Evolutionary conservation across 2,113 vertebrate genomes (phyloP).

Genomic region (Zonotrichia leucophrys): DNA sequence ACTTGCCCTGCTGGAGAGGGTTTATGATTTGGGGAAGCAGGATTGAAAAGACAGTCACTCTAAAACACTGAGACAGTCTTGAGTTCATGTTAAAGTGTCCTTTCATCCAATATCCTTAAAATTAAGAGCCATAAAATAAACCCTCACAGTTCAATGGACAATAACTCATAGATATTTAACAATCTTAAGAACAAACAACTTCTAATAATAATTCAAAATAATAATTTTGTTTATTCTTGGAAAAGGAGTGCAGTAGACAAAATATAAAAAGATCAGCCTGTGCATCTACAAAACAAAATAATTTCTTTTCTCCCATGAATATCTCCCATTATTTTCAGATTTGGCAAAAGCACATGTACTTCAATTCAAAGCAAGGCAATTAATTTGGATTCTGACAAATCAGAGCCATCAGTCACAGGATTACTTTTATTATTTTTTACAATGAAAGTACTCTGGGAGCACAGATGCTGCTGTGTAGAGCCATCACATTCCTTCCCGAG

Average conservation of each 20-base stretch:
- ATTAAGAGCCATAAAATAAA: neutral
- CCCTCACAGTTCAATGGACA: neutral
- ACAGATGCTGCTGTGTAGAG: slow-evolving; percentile 73
- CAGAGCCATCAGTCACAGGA: slow-evolving; percentile 25
- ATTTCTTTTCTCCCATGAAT: slow-evolving; percentile 38
- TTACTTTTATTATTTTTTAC: neutral
- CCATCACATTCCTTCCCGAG: slow-evolving; percentile 59
- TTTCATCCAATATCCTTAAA: neutral
- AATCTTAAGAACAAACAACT: slow-evolving; percentile 14
- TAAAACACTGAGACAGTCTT: neutral
- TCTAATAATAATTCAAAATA: neutral
- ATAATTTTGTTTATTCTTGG: slow-evolving; percentile 41
- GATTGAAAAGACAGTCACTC: neutral
- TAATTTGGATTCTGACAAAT: slow-evolving; percentile 31
- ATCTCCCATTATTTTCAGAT: slow-evolving; percentile 28
- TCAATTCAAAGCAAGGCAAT: slow-evolving; percentile 53
- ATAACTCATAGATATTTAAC: neutral
- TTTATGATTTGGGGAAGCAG: rapidly evolving
- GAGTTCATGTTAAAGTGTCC: neutral
- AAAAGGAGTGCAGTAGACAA: slow-evolving; percentile 39
- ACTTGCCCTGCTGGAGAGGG: neutral
- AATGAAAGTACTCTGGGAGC: neutral
- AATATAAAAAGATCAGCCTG: slow-evolving; percentile 34
- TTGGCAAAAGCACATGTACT: slow-evolving; percentile 22
- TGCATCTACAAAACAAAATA: slow-evolving; percentile 31